These are phyloP conservation scores for Rutpela maculata DNA, from an alignment of 2,888 invertebrate species.

Conservation along the genomic window DNA sequence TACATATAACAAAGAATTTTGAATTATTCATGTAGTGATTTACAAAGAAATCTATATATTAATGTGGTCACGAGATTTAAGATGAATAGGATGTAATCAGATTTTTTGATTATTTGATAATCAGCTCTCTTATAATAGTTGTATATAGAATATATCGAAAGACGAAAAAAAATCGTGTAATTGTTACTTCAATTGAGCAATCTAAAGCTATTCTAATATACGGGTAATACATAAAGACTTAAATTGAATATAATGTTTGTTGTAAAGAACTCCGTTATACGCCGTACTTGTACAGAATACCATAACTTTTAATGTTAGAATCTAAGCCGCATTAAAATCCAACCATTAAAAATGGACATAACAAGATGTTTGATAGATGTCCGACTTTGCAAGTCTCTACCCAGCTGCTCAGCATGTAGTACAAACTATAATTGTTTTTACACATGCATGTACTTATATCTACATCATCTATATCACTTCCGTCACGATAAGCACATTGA, in stretches of 20 bases:
- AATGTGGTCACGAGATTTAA: conserved; percentile 23
- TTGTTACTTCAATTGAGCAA: conserved; percentile 23
- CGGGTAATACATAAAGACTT: conserved; percentile 9
- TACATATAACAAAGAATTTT: background rate
- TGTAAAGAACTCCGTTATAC: conserved; percentile 28
- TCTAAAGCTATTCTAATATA: conserved; percentile 19
- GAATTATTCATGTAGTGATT: background rate
- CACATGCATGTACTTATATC: conserved; percentile 66
- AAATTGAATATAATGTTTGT: conserved; percentile 23
- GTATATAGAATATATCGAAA: background rate
- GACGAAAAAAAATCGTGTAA: conserved; percentile 1
- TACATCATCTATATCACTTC: conserved; percentile 67
- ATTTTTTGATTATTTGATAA: conserved; percentile 11
- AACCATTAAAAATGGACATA: conserved; percentile 47
- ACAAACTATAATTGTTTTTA: conserved; percentile 67
- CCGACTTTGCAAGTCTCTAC: conserved; percentile 53
- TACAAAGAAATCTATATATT: background rate
- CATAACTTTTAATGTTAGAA: conserved; percentile 39
- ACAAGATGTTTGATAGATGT: conserved; percentile 59
- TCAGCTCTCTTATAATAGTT: conserved; percentile 1
- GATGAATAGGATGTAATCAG: conserved; percentile 18
- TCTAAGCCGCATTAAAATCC: conserved; percentile 44
- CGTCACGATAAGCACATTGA: conserved; percentile 65
- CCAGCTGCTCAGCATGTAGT: conserved; percentile 61
- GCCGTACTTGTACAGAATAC: conserved; percentile 28